Evolutionary conservation across 2,797 vertebrate genomes (phyloP).

Genomic region (Borostomias antarcticus): DNA sequence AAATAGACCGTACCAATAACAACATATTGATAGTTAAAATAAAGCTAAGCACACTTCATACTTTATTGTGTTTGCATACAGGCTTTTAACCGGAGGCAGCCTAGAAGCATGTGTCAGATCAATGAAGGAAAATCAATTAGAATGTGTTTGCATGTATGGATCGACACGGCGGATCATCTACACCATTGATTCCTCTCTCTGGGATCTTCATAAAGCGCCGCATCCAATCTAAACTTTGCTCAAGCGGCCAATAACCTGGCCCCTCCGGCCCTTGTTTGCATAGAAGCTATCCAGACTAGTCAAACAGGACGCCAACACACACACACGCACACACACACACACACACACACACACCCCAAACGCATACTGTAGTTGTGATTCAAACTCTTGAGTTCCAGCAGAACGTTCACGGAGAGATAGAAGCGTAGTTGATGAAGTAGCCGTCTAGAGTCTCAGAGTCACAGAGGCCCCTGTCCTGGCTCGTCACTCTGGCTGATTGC

Average conservation of each 20-base stretch:
- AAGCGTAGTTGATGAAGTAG: neutral
- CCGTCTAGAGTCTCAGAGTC: conserved; percentile 18
- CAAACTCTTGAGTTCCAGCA: neutral
- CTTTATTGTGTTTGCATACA: too few species aligned
- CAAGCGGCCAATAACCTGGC: conserved; percentile 67
- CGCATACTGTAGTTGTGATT: neutral
- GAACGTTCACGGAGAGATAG: neutral
- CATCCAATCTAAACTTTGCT: conserved; percentile 70
- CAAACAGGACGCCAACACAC: neutral
- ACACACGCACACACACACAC: too few species aligned
- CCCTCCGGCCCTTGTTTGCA: conserved; percentile 44
- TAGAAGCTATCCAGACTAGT: conserved; percentile 33
- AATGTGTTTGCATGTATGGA: conserved; percentile 77
- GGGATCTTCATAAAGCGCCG: conserved; percentile 75
- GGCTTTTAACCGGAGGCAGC: neutral
- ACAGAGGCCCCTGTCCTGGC: conserved; percentile 24
- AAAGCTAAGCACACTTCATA: neutral
- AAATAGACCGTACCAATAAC: too few species aligned
- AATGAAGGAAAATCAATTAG: conserved; percentile 76
- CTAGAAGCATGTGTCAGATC: conserved; percentile 56
- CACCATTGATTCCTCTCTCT: conserved; percentile 65
- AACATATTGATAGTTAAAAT: neutral
- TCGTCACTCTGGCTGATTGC: conserved; percentile 80
- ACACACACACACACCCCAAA: neutral
- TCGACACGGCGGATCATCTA: conserved; percentile 75